These are phyloP conservation scores for Amphiura filiformis DNA, from an alignment of 35 echinoderm and acorn worm species.

Conservation along the genomic window DNA sequence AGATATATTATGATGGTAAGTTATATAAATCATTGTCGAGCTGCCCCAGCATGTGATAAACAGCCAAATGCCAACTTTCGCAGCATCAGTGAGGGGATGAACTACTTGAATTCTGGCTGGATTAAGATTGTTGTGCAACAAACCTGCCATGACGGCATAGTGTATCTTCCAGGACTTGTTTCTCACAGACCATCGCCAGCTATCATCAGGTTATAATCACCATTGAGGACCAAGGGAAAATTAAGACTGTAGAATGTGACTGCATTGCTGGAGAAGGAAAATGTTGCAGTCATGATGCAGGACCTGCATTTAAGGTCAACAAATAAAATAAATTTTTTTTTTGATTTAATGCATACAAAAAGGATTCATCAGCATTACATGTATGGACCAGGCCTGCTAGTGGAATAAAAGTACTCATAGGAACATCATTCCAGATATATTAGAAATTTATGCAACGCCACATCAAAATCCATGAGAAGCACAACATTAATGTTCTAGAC, in stretches of 20 bases:
- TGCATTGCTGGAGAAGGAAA: constrained; percentile 10
- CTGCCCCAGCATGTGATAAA: constrained; percentile 30
- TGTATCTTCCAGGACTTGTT: constrained; percentile 16
- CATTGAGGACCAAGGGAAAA: not conserved
- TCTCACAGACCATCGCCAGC: constrained; percentile 25
- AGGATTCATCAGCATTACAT: not conserved
- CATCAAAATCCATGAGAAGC: no score
- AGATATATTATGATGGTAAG: no score
- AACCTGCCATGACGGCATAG: not conserved
- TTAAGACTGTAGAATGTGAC: constrained; percentile 18
- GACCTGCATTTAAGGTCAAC: not conserved
- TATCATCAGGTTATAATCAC: constrained; percentile 25
- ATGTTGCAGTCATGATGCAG: constrained; percentile 22
- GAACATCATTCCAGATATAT: not conserved
- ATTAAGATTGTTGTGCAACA: constrained; percentile 10
- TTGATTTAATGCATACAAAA: not conserved
- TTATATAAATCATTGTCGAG: no score
- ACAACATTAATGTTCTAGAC: no score
- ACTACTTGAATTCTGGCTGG: constrained; percentile 45
- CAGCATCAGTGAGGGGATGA: constrained; percentile 42
- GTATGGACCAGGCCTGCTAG: not conserved
- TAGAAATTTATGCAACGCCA: not conserved
- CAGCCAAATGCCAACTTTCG: constrained; percentile 28
- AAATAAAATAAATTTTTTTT: not conserved
- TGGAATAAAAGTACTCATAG: not conserved